These are phyloP conservation scores for Spea bombifrons DNA, from an alignment of 2,113 vertebrate species.

Conservation along the genomic window DNA sequence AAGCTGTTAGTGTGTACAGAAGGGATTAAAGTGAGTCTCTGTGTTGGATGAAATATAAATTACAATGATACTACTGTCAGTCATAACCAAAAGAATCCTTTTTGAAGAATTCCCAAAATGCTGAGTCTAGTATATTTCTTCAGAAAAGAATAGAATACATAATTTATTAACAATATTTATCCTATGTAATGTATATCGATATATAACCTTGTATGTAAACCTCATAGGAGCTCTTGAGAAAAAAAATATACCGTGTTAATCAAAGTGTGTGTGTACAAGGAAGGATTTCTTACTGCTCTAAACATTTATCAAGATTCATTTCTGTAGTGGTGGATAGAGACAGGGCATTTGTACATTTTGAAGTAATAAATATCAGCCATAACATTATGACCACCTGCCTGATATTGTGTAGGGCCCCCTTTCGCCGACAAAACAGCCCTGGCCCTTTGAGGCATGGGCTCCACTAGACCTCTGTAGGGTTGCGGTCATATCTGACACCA, in stretches of 20 bases:
- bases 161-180: slow-evolving; percentile 63
- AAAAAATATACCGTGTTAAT: slow-evolving; percentile 57
- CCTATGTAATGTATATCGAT: slow-evolving; percentile 58
- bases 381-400: too few relatives aligned
- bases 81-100: slow-evolving; percentile 61
- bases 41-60: slow-evolving; percentile 68
- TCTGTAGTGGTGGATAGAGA: background rate
- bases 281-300: slow-evolving; percentile 21
- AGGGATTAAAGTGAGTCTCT: slow-evolving; percentile 63
- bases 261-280: slow-evolving; percentile 53
- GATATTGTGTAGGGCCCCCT: too few relatives aligned
- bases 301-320: background rate
- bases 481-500: too few relatives aligned
- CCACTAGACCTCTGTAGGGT: too few relatives aligned
- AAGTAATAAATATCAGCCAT: too few relatives aligned
- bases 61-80: slow-evolving; percentile 69
- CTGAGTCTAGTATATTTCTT: slow-evolving; percentile 64
- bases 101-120: slow-evolving; percentile 66
- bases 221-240: slow-evolving; percentile 51
- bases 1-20: slow-evolving; percentile 64
- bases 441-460: too few relatives aligned
- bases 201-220: slow-evolving; percentile 44
- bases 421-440: too few relatives aligned
- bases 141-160: slow-evolving; percentile 59
- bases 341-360: background rate